These are phyloP conservation scores for Petrosia ficiformis DNA, from an alignment of 37 sponge, comb jelly and placozoan species.

Conservation along the genomic window DNA sequence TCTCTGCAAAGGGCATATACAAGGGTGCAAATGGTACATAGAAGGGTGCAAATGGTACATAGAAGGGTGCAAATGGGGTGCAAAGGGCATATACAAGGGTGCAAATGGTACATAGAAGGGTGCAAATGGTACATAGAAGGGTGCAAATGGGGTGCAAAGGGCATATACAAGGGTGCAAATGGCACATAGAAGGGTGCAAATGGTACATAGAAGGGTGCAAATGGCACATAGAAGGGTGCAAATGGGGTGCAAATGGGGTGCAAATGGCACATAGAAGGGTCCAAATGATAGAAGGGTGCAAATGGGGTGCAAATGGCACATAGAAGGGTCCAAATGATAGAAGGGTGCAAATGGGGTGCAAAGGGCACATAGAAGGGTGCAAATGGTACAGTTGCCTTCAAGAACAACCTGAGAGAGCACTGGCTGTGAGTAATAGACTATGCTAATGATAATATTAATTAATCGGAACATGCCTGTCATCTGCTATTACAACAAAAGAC, in stretches of 20 bases:
- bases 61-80: background rate
- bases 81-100: background rate
- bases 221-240: too few relatives aligned
- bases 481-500: conserved; percentile 91
- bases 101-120: too few relatives aligned
- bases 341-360: background rate
- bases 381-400: too few relatives aligned
- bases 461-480: conserved; percentile 52
- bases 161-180: background rate
- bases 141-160: background rate
- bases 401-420: background rate
- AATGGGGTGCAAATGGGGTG: too few relatives aligned
- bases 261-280: too few relatives aligned
- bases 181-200: too few relatives aligned
- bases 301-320: background rate
- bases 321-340: too few relatives aligned
- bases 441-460: background rate
- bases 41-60: too few relatives aligned
- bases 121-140: too few relatives aligned
- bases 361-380: background rate
- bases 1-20: too few relatives aligned
- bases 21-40: background rate
- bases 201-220: too few relatives aligned
- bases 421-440: background rate
- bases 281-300: too few relatives aligned